Evolutionary conservation across 2,113 vertebrate genomes (phyloP).

Genomic region (Porphyrio hochstetteri): DNA sequence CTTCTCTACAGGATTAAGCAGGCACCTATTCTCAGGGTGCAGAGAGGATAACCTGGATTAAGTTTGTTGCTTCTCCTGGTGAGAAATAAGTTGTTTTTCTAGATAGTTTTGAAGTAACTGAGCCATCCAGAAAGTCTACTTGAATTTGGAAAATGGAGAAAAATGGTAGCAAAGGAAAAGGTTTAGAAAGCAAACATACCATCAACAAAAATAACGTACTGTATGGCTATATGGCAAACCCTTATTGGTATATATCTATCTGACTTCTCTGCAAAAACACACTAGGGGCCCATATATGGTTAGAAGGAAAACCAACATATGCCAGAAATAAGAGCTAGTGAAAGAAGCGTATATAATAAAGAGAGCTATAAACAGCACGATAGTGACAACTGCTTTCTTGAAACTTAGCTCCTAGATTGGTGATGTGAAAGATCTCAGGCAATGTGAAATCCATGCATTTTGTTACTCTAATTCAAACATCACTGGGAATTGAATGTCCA

Average conservation of each 20-base stretch:
- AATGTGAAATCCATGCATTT: background rate
- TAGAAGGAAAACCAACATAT: background rate
- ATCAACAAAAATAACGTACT: background rate
- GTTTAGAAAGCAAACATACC: background rate
- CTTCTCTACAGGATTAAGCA: conserved; percentile 27
- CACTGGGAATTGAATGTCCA: background rate
- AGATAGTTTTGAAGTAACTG: conserved; percentile 1
- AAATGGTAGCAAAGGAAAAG: background rate
- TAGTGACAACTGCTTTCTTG: background rate
- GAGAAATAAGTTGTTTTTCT: conserved; percentile 35
- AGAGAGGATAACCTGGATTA: conserved; percentile 36
- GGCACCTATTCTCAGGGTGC: conserved; percentile 4
- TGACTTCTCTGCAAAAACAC: background rate
- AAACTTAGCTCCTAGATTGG: background rate
- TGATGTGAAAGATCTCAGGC: background rate
- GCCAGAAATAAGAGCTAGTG: background rate
- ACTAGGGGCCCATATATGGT: background rate
- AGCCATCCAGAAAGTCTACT: background rate
- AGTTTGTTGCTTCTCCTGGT: background rate
- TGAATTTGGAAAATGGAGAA: background rate
- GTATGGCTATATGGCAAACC: background rate
- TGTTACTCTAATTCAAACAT: background rate
- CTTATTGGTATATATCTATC: background rate
- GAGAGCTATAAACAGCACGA: background rate
- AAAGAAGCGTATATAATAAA: background rate